A percentile compares a stretch with the other conserved stretches of the same genome.
phyloP scores from a whole-genome alignment of 2,797 vertebrate genomes.

The Semaprochilodus insignis region DNA sequence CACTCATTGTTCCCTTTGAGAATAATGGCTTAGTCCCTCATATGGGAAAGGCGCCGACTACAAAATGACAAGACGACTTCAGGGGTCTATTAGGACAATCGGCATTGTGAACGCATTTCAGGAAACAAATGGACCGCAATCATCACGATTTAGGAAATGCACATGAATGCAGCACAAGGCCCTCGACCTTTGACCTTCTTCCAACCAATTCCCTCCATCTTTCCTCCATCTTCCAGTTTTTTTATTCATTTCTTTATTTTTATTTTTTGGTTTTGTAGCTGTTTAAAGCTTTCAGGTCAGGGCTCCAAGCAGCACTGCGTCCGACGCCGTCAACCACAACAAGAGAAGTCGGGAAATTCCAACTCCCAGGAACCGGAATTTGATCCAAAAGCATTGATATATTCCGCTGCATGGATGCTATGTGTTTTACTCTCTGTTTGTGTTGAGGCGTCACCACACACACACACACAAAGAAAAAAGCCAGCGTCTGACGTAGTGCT shows the following conservation, averaged over 20 bases:
- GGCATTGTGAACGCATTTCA: too few relatives aligned
- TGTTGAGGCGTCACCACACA: too few relatives aligned
- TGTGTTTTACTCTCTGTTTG: too few relatives aligned
- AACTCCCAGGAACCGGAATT: neutral
- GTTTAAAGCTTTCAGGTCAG: conserved; percentile 80
- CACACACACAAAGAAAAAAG: neutral
- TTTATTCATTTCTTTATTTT: conserved; percentile 59
- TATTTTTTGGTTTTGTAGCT: conserved; percentile 86
- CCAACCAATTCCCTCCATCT: conserved; percentile 43
- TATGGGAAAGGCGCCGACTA: too few relatives aligned
- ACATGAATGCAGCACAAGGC: neutral
- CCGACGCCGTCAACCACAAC: conserved; percentile 53
- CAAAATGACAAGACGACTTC: too few relatives aligned
- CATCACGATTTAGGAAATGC: neutral
- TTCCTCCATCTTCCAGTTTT: conserved; percentile 47
- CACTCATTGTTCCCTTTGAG: too few relatives aligned
- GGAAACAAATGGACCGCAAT: neutral
- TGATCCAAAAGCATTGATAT: neutral
- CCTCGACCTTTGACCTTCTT: neutral
- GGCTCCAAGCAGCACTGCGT: conserved; percentile 76
- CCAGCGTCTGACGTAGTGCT: conserved; percentile 62
- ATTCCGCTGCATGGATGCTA: too few relatives aligned
- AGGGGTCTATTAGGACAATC: too few relatives aligned
- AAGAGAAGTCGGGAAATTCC: neutral
- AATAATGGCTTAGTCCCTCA: too few relatives aligned